Evolutionary conservation across 1,140 invertebrate species (phyloP).

Genomic region (Hydropsyche tenuis): DNA sequence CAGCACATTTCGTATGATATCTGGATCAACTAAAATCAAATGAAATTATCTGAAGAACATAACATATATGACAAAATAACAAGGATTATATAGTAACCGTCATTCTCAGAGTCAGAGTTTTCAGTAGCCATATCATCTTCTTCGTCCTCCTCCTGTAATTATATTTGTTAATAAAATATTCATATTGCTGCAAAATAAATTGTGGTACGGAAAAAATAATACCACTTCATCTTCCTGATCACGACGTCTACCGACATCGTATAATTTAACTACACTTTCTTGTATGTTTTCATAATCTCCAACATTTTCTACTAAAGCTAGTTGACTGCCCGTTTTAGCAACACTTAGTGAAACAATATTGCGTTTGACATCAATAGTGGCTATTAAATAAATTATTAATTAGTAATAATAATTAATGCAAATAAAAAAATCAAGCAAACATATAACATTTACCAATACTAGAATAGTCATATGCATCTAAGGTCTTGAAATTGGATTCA

Average conservation of each 20-base stretch:
- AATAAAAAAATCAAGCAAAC: neutral
- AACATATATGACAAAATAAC: conserved; percentile 5
- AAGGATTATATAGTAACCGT: conserved; percentile 47
- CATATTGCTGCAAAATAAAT: conserved; percentile 17
- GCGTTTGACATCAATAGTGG: conserved; percentile 87
- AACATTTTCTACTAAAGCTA: conserved; percentile 83
- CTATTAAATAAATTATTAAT: conserved; percentile 61
- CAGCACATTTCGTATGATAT: conserved; percentile 36
- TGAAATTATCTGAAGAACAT: conserved; percentile 16
- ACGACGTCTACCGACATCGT: conserved; percentile 77
- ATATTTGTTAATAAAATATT: conserved; percentile 40
- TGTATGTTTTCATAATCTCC: conserved; percentile 77
- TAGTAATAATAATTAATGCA: no score
- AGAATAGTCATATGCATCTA: conserved; percentile 93
- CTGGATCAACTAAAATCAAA: conserved; percentile 47
- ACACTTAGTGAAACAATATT: conserved; percentile 80
- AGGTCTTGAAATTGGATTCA: conserved; percentile 90
- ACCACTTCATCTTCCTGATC: conserved; percentile 78
- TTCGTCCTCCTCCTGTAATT: conserved; percentile 69
- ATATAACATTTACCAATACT: conserved; percentile 75
- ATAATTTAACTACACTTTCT: conserved; percentile 83
- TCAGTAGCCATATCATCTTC: conserved; percentile 71
- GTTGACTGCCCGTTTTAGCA: conserved; percentile 78
- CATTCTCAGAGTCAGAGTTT: conserved; percentile 62
- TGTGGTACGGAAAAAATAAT: neutral